Evolutionary conservation across 2,888 invertebrate species (phyloP).

Genomic region (Apotomis capreana): DNA sequence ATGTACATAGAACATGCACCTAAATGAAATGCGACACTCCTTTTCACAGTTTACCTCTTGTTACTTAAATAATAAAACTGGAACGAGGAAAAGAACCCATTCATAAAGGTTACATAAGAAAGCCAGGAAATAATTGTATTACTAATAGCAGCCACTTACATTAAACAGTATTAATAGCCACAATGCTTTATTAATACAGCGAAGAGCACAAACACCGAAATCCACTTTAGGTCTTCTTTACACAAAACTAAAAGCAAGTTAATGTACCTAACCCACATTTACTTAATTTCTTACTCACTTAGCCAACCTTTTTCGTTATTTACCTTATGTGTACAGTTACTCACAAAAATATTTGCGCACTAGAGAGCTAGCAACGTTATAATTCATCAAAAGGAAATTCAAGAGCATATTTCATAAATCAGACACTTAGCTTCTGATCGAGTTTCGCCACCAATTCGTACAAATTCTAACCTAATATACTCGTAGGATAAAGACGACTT

Average conservation of each 20-base stretch:
- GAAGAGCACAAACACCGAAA: slow-evolving; percentile 30
- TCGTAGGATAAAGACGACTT: too few species aligned
- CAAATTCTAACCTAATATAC: too few species aligned
- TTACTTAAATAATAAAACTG: too few species aligned
- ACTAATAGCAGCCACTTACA: not conserved
- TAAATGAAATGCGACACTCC: too few species aligned
- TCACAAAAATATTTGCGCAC: slow-evolving; percentile 8
- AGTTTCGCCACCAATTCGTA: too few species aligned
- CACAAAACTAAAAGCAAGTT: slow-evolving; percentile 45
- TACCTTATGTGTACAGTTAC: slow-evolving; percentile 23
- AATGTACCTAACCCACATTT: slow-evolving; percentile 41
- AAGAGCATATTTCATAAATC: slow-evolving; percentile 6
- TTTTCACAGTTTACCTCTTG: too few species aligned
- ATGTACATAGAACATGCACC: too few species aligned
- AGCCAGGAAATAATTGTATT: not conserved
- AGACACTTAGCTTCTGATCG: slow-evolving; percentile 1
- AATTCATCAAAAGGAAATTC: slow-evolving; percentile 10
- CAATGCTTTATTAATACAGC: slow-evolving; percentile 9
- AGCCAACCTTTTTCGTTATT: slow-evolving; percentile 26
- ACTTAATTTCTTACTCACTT: slow-evolving; percentile 39
- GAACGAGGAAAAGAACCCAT: too few species aligned
- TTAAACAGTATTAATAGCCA: slow-evolving; percentile 2
- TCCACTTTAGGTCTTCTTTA: slow-evolving; percentile 27
- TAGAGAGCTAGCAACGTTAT: not conserved
- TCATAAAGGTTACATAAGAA: not conserved